Evolutionary conservation across 2,113 vertebrate species (phyloP).

Genomic region (Ascaphus truei): DNA sequence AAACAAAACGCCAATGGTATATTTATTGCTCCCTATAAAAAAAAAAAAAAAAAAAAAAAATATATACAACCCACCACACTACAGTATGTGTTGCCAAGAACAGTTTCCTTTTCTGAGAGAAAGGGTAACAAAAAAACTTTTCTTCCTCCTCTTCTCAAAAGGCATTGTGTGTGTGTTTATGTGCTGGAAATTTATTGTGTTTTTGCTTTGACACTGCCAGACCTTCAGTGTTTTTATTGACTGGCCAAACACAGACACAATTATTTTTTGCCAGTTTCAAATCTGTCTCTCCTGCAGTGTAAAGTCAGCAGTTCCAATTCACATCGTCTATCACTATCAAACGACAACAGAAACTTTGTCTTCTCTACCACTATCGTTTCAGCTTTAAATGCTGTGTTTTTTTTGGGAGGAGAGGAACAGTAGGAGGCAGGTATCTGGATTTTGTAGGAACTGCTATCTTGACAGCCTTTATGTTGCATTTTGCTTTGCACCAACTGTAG

Average conservation of each 20-base stretch:
- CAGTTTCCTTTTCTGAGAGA: conserved; percentile 19
- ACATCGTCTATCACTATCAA: conserved; percentile 10
- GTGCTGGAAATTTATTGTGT: conserved; percentile 11
- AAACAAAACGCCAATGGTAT: not conserved
- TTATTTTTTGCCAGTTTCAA: conserved; percentile 9
- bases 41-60: conserved; percentile 2
- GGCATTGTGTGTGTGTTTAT: conserved; percentile 1
- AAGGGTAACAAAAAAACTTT: not conserved
- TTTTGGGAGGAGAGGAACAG: not conserved
- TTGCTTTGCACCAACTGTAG: not conserved
- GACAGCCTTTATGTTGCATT: not conserved
- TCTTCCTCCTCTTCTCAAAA: not conserved
- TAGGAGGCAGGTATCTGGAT: not conserved
- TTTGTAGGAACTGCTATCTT: not conserved
- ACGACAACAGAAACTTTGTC: not conserved
- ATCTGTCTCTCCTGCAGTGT: not conserved
- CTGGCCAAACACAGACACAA: conserved; percentile 2
- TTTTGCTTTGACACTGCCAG: conserved; percentile 17
- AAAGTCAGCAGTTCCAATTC: conserved; percentile 10
- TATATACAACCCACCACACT: not conserved
- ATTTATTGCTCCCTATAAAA: conserved; percentile 14
- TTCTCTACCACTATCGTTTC: not conserved
- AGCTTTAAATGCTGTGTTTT: not conserved
- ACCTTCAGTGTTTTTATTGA: conserved; percentile 10
- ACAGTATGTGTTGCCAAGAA: conserved; percentile 11